Percentiles rank a stretch among this genome's conserved stretches.
Evolutionary conservation across 2,888 invertebrate genomes (phyloP).

Genomic region (Subacronicta megacephala): DNA sequence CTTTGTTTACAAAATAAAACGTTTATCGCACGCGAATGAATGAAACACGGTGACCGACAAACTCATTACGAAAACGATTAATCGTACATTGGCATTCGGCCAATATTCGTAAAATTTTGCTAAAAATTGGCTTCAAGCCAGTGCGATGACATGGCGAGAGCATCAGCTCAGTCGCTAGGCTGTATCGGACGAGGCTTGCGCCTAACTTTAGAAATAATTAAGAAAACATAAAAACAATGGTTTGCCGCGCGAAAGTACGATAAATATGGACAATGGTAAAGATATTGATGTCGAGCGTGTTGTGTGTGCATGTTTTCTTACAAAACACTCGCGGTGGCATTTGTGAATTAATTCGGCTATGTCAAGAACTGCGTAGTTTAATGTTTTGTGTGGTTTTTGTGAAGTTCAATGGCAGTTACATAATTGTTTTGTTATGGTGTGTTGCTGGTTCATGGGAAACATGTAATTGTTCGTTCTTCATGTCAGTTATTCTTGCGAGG

Average conservation of each 20-base stretch:
- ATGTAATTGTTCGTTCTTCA: conserved; percentile 21
- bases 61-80: conserved; percentile 55
- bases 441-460: conserved; percentile 23
- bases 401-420: conserved; percentile 80
- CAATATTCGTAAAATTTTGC: conserved; percentile 66
- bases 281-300: conserved; percentile 51
- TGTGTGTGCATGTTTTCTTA: conserved; percentile 69
- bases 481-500: conserved; percentile 26
- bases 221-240: conserved; percentile 72
- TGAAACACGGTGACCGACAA: conserved; percentile 58
- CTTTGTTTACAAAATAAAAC: conserved; percentile 83
- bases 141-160: conserved; percentile 69
- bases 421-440: conserved; percentile 71
- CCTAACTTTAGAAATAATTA: conserved; percentile 59
- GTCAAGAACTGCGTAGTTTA: conserved; percentile 65
- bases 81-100: conserved; percentile 67
- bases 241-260: conserved; percentile 75
- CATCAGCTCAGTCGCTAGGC: conserved; percentile 70
- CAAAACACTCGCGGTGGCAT: conserved; percentile 40
- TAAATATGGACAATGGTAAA: conserved; percentile 82
- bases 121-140: conserved; percentile 73
- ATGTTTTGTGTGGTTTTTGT: conserved; percentile 63
- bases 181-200: conserved; percentile 65
- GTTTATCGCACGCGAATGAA: conserved; percentile 71
- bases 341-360: conserved; percentile 55